These are phyloP conservation scores for Jacana jacana DNA, from an alignment of 2,113 vertebrate species.

Conservation along the genomic window DNA sequence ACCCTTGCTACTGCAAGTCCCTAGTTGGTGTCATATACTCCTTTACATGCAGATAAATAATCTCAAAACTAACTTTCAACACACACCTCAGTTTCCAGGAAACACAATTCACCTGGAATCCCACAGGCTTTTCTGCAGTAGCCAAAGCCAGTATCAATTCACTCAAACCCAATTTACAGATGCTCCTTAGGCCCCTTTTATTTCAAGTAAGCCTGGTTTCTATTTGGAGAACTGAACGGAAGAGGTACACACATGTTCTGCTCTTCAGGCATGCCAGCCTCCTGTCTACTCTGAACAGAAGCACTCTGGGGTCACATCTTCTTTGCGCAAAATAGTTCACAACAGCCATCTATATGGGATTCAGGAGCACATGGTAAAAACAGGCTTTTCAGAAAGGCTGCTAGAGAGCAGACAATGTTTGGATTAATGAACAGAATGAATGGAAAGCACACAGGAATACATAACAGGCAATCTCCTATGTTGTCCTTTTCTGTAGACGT, in stretches of 20 bases:
- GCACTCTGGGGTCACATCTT: not conserved
- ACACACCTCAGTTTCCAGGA: slow-evolving; percentile 26
- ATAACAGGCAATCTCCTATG: not conserved
- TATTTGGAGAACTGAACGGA: not conserved
- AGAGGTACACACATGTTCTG: not conserved
- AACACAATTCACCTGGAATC: slow-evolving; percentile 43
- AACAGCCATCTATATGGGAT: not conserved
- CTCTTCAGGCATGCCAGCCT: not conserved
- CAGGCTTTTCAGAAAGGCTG: not conserved
- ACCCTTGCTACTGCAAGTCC: not conserved
- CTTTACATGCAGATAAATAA: slow-evolving; percentile 55
- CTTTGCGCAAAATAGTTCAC: not conserved
- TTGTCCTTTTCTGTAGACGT: not conserved
- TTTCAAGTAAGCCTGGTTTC: slow-evolving; percentile 2
- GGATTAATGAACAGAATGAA: not conserved
- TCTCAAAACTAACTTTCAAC: slow-evolving; percentile 62
- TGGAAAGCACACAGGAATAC: not conserved
- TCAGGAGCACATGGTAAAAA: not conserved
- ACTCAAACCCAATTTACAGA: slow-evolving; percentile 2
- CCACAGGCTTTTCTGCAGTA: not conserved
- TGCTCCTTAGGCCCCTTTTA: not conserved
- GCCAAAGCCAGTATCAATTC: not conserved
- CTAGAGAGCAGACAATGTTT: not conserved
- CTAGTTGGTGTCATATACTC: slow-evolving; percentile 21
- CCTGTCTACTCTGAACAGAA: not conserved